Evolutionary conservation across 2,113 vertebrate genomes (phyloP).

Genomic region (Orycteropus afer): DNA sequence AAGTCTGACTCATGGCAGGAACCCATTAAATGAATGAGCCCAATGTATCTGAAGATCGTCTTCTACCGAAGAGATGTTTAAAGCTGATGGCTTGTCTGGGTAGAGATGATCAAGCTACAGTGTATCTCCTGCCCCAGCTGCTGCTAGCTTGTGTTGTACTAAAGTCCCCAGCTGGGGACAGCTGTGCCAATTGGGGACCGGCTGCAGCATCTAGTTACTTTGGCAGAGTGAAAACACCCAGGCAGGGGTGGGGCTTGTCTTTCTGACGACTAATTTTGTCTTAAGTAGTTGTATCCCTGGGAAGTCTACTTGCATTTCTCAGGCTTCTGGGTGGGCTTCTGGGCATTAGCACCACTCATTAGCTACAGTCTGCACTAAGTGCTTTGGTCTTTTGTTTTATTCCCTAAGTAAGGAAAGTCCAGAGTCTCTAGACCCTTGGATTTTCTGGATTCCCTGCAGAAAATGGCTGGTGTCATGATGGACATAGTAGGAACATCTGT

Average conservation of each 20-base stretch:
- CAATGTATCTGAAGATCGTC: background rate
- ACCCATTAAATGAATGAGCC: constrained; percentile 14
- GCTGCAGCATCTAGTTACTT: constrained; percentile 48
- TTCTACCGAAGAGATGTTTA: constrained; percentile 8
- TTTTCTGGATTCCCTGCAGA: constrained; percentile 24
- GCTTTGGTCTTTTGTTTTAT: constrained; percentile 41
- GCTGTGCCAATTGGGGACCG: constrained; percentile 64
- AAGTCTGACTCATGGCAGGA: background rate
- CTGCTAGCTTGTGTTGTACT: constrained; percentile 28
- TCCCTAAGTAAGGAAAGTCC: background rate
- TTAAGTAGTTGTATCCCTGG: constrained; percentile 60
- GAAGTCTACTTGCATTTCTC: constrained; percentile 69
- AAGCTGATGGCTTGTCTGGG: constrained; percentile 15
- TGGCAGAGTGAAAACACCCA: constrained; percentile 47
- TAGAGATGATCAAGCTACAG: constrained; percentile 17
- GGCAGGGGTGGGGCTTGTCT: background rate
- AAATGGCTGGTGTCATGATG: background rate
- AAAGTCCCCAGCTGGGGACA: constrained; percentile 71
- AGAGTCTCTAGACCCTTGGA: background rate
- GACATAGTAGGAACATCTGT: background rate
- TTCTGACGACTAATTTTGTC: constrained; percentile 55
- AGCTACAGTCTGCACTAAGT: constrained; percentile 44
- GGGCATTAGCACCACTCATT: constrained; percentile 53
- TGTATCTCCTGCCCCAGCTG: constrained; percentile 52
- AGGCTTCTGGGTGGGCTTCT: constrained; percentile 79